These are phyloP conservation scores for Borostomias antarcticus DNA, from an alignment of 2,797 vertebrate species.

Conservation along the genomic window DNA sequence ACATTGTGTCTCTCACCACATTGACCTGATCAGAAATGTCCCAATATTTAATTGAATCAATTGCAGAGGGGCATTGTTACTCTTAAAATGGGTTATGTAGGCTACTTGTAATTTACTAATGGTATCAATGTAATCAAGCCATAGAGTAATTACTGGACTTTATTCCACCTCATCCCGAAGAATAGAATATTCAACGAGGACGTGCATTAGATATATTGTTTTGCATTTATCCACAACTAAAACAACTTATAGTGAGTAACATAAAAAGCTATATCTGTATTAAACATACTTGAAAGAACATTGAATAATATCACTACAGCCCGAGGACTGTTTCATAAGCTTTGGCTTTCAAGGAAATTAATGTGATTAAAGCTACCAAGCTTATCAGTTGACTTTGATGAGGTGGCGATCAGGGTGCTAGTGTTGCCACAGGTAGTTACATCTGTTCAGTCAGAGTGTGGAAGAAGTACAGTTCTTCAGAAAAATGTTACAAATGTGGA, in stretches of 20 bases:
- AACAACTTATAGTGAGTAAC: no score
- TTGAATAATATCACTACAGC: no score
- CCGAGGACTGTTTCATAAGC: constrained; percentile 4
- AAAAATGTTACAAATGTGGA: constrained; percentile 29
- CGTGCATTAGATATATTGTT: no score
- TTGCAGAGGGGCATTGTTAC: background rate
- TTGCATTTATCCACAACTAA: no score
- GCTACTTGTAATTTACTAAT: background rate
- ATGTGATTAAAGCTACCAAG: constrained; percentile 23
- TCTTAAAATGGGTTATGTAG: background rate
- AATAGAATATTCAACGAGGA: no score
- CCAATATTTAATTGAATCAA: background rate
- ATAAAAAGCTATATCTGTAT: no score
- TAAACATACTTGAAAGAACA: no score
- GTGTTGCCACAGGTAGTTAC: constrained; percentile 58
- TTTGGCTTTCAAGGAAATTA: constrained; percentile 7
- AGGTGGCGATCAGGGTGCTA: constrained; percentile 44
- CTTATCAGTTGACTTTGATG: constrained; percentile 59
- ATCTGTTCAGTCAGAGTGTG: constrained; percentile 43
- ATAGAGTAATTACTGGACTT: background rate
- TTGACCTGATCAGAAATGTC: background rate
- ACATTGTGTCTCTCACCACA: background rate
- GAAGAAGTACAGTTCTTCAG: constrained; percentile 44
- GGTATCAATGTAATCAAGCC: background rate
- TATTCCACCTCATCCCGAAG: background rate